A percentile compares a stretch with the other conserved stretches of the same genome.
These are phyloP conservation scores for Zeugodacus cucurbitae DNA, from an alignment of 1,140 invertebrate genomes.

Conservation along the genomic window DNA sequence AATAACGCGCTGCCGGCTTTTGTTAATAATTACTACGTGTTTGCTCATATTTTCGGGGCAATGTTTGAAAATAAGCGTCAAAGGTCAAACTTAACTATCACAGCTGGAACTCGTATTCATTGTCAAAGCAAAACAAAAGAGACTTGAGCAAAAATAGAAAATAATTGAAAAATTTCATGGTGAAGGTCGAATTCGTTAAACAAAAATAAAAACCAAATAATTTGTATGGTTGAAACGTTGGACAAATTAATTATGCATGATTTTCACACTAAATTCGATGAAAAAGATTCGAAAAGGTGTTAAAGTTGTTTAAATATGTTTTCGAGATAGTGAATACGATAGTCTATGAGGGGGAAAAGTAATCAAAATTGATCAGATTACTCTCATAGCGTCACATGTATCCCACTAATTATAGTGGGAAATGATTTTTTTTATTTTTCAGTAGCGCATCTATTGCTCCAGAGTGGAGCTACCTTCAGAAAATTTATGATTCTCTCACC, in stretches of 20 bases:
- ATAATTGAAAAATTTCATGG: slow-evolving; percentile 1
- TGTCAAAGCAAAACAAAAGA: background rate
- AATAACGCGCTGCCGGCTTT: background rate
- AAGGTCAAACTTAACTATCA: background rate
- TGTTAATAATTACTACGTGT: background rate
- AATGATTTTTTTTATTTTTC: too few relatives aligned
- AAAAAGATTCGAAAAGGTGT: too few relatives aligned
- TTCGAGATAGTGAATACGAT: too few relatives aligned
- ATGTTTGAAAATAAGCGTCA: slow-evolving; percentile 2
- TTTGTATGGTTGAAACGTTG: background rate
- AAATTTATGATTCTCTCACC: too few relatives aligned
- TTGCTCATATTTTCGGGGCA: background rate
- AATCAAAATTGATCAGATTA: too few relatives aligned
- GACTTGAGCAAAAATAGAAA: background rate
- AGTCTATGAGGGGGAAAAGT: too few relatives aligned
- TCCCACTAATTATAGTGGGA: too few relatives aligned
- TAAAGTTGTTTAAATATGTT: too few relatives aligned
- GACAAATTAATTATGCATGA: background rate
- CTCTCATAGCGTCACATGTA: too few relatives aligned
- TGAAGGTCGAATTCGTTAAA: background rate
- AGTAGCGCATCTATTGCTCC: too few relatives aligned
- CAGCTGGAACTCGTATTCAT: background rate
- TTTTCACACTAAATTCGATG: too few relatives aligned
- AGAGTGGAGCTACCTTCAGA: too few relatives aligned
- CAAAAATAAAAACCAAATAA: background rate